Percentiles rank a stretch among this genome's conserved stretches.
These are phyloP conservation scores for Podarcis muralis DNA, from an alignment of 2,113 vertebrate genomes.

Conservation along the genomic window DNA sequence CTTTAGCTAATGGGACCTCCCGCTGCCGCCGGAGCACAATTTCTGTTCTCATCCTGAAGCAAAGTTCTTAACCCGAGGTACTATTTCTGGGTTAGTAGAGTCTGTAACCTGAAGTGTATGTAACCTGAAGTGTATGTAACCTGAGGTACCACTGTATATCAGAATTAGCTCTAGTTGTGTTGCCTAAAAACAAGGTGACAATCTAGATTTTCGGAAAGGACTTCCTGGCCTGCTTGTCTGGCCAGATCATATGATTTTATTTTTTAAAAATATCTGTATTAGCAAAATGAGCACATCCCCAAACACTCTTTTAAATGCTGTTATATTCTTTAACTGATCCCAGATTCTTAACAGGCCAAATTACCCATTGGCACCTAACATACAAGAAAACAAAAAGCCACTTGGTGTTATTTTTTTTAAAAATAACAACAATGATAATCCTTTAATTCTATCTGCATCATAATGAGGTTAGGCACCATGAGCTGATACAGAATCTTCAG, in stretches of 20 bases:
- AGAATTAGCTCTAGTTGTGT: not conserved
- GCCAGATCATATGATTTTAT: not conserved
- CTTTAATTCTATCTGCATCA: slow-evolving; percentile 19
- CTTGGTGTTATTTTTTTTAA: not conserved
- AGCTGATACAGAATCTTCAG: slow-evolving; percentile 10
- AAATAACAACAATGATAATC: slow-evolving; percentile 1
- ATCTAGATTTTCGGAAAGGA: not conserved
- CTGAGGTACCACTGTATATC: not conserved
- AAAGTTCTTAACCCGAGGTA: no score
- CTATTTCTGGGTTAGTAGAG: no score
- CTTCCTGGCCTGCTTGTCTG: not conserved
- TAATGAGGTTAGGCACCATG: slow-evolving; percentile 30
- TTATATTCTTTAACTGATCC: not conserved
- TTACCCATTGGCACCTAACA: not conserved
- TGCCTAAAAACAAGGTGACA: not conserved
- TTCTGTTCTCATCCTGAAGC: no score
- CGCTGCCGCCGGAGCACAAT: no score
- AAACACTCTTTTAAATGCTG: not conserved
- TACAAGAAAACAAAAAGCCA: not conserved
- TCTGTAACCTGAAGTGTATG: no score
- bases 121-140: no score
- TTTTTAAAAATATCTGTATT: not conserved
- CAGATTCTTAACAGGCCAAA: not conserved
- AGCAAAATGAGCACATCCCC: not conserved
- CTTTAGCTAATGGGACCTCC: no score